Evolutionary conservation across 2,797 vertebrate genomes (phyloP).

Genomic region (Thaleichthys pacificus): DNA sequence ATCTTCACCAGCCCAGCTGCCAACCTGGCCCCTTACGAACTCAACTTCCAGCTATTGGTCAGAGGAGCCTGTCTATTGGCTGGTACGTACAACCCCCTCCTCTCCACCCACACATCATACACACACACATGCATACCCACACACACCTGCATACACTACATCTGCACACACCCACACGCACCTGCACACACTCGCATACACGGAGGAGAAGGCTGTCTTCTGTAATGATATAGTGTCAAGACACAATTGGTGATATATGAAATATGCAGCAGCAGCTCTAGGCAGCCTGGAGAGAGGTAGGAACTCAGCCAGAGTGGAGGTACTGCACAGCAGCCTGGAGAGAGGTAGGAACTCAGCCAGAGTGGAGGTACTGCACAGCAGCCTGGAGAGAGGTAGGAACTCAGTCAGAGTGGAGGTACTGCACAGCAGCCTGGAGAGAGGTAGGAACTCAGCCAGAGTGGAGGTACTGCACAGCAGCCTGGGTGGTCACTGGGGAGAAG

Average conservation of each 20-base stretch:
- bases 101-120: neutral
- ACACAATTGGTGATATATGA: constrained; percentile 16
- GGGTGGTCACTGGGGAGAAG: neutral
- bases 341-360: neutral
- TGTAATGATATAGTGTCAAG: constrained; percentile 28
- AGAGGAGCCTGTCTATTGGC: constrained; percentile 93
- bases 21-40: constrained; percentile 88
- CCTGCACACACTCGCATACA: too few relatives aligned
- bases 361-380: too few relatives aligned
- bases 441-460: too few relatives aligned
- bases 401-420: too few relatives aligned
- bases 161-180: too few relatives aligned
- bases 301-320: too few relatives aligned
- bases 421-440: neutral
- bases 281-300: neutral
- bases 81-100: constrained; percentile 67
- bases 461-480: too few relatives aligned
- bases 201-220: constrained; percentile 2
- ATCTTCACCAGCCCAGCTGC: constrained; percentile 82
- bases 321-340: neutral
- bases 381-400: neutral
- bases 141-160: too few relatives aligned
- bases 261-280: constrained; percentile 12
- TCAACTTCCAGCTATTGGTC: constrained; percentile 93
- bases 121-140: neutral